These are phyloP conservation scores for Julus scanicus DNA, from an alignment of 2,888 invertebrate species.

Conservation along the genomic window DNA sequence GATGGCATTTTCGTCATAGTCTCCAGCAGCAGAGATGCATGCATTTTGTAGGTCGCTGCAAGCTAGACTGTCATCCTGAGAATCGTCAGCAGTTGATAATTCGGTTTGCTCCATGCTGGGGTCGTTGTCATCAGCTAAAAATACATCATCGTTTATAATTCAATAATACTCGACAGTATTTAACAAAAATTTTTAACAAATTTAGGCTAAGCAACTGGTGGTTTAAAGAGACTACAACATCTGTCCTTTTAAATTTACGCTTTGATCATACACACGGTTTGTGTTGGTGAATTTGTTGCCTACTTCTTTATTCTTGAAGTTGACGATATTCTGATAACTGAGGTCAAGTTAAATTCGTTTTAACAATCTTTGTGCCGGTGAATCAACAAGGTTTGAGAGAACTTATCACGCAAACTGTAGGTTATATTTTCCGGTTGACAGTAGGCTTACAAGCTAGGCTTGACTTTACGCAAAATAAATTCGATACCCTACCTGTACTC, in stretches of 20 bases:
- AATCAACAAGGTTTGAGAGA: not conserved
- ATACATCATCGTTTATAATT: not conserved
- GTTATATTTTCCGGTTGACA: not conserved
- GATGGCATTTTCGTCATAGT: constrained; percentile 20
- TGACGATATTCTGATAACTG: too few species aligned
- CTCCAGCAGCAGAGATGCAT: not conserved
- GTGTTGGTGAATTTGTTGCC: too few species aligned
- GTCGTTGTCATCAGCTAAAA: constrained; percentile 44
- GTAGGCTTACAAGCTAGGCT: not conserved
- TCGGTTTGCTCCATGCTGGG: not conserved
- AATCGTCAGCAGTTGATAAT: constrained; percentile 53
- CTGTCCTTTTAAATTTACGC: too few species aligned
- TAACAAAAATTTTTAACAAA: not conserved
- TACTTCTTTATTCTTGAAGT: too few species aligned
- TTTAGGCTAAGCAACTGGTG: too few species aligned
- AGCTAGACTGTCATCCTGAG: constrained; percentile 55
- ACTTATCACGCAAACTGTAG: not conserved
- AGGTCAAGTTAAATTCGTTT: too few species aligned
- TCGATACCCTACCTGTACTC: constrained; percentile 2
- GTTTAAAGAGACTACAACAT: too few species aligned
- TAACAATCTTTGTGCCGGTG: not conserved
- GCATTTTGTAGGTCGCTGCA: constrained; percentile 41
- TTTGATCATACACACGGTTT: too few species aligned
- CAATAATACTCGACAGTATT: not conserved
- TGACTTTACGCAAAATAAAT: not conserved